Percentiles rank a stretch among this genome's conserved stretches.
These are phyloP conservation scores for Sorex fumeus DNA, from an alignment of 2,113 vertebrate genomes.

Conservation along the genomic window DNA sequence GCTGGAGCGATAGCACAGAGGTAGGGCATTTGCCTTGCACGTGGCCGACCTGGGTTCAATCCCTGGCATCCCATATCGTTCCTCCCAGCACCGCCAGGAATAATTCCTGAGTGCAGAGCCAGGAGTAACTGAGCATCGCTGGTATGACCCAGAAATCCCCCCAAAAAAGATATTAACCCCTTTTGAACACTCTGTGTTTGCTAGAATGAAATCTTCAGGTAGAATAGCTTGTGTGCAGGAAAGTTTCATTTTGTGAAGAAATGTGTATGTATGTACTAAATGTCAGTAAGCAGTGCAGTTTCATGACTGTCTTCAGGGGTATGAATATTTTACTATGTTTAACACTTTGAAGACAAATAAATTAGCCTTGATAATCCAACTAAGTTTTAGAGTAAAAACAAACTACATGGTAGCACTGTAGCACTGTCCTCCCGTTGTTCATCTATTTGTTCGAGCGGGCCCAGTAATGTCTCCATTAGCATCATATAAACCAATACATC, in stretches of 20 bases:
- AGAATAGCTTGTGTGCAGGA: not conserved
- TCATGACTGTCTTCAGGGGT: conserved; percentile 35
- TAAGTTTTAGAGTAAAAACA: conserved; percentile 23
- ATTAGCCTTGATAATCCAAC: conserved; percentile 15
- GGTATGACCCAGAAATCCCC: no score
- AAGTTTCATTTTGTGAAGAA: conserved; percentile 48
- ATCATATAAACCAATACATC: not conserved
- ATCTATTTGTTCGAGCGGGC: no score
- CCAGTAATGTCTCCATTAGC: no score
- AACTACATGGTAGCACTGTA: no score
- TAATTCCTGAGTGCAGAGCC: no score
- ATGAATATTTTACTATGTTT: conserved; percentile 36
- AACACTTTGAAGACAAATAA: conserved; percentile 63
- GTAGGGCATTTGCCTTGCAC: no score
- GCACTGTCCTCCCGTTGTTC: no score
- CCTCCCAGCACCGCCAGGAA: no score
- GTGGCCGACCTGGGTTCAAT: no score
- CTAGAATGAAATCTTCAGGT: not conserved
- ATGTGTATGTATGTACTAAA: not conserved
- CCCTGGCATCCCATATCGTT: no score
- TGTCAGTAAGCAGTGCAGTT: conserved; percentile 13
- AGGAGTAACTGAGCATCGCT: no score
- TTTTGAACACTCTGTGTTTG: conserved; percentile 29
- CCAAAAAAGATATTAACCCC: not conserved
- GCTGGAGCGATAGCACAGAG: no score